phyloP scores from a whole-genome alignment of 2,113 vertebrate species.

The Motacilla alba region DNA sequence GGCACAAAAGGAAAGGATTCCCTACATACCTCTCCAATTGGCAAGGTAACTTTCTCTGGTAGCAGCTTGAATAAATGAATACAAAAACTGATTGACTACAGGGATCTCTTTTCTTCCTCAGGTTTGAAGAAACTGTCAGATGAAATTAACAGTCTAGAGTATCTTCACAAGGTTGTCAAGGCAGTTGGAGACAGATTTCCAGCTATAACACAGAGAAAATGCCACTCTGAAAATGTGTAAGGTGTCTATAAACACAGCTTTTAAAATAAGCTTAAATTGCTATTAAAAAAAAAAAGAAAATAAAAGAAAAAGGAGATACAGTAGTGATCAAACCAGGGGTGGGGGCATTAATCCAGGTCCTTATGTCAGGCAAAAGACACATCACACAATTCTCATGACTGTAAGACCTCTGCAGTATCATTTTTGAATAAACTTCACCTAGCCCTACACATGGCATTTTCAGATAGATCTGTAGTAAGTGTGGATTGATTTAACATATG shows the following conservation, averaged over 20 bases:
- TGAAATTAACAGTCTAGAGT: not conserved
- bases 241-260: not conserved
- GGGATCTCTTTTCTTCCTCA: not conserved
- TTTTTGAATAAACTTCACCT: not conserved
- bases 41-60: not conserved
- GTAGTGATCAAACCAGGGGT: not conserved
- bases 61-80: slow-evolving; percentile 19
- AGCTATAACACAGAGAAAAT: not conserved
- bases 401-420: not conserved
- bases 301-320: not conserved
- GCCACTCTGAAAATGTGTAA: not conserved
- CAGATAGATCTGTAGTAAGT: not conserved
- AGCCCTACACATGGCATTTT: not conserved
- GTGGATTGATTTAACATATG: not conserved
- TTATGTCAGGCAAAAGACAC: not conserved
- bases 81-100: not conserved
- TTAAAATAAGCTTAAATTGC: not conserved
- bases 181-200: not conserved
- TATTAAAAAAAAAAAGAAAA: not conserved
- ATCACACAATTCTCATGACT: not conserved
- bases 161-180: not conserved
- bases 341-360: not conserved
- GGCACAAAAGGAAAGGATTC: slow-evolving; percentile 4
- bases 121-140: slow-evolving; percentile 35
- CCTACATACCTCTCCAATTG: not conserved